Percentiles rank a stretch among this genome's conserved stretches.
Evolutionary conservation across 2,888 invertebrate species (phyloP).

Genomic region (Clitarchus hookeri): DNA sequence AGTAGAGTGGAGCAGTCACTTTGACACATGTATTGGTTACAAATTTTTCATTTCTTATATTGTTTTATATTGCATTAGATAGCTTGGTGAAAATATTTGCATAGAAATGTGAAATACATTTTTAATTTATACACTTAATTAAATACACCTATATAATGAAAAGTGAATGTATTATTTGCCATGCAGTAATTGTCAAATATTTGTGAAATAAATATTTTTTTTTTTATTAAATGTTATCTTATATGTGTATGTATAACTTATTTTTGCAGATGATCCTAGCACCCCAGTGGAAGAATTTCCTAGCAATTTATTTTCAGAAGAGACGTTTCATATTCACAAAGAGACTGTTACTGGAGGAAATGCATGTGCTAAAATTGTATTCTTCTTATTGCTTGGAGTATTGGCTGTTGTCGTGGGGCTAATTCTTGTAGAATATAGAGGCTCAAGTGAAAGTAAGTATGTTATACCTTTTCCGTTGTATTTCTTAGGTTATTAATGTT

Average conservation of each 20-base stretch:
- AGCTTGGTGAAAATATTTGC: too few relatives aligned
- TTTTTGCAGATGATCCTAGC: constrained; percentile 40
- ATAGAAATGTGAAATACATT: too few relatives aligned
- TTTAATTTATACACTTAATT: too few relatives aligned
- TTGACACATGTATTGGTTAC: too few relatives aligned
- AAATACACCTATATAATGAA: too few relatives aligned
- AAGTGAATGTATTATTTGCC: too few relatives aligned
- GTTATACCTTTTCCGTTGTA: background rate
- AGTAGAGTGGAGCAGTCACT: too few relatives aligned
- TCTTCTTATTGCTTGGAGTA: constrained; percentile 74
- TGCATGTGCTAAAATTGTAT: constrained; percentile 82
- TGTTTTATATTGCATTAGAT: too few relatives aligned
- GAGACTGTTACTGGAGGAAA: constrained; percentile 80
- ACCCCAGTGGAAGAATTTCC: constrained; percentile 33
- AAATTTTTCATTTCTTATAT: too few relatives aligned
- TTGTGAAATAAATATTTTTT: background rate
- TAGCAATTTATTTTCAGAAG: constrained; percentile 55
- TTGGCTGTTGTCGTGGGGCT: constrained; percentile 74
- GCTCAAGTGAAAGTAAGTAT: constrained; percentile 74
- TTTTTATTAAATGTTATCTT: background rate
- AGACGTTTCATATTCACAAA: constrained; percentile 76
- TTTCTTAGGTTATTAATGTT: background rate
- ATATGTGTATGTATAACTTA: background rate
- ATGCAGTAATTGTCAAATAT: too few relatives aligned
- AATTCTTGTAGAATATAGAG: constrained; percentile 79